Conservation (phyloP, 2,113 vertebrate genomes). For the Pyxicephalus adspersus region DNA sequence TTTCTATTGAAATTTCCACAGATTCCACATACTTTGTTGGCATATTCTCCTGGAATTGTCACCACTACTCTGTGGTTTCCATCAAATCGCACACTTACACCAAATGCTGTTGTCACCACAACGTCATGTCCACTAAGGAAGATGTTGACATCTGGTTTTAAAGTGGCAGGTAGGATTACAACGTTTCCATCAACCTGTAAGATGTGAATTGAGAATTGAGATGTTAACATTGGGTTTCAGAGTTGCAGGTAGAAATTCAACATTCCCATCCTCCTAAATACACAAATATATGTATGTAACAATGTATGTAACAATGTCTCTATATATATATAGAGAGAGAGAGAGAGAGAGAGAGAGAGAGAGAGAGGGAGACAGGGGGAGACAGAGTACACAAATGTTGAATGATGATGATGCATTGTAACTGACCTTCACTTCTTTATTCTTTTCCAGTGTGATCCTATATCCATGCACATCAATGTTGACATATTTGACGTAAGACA, state of each 20-base stretch:
- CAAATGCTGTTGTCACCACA: slow-evolving; percentile 63
- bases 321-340: too few relatives aligned
- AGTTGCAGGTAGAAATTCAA: too few relatives aligned
- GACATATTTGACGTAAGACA: slow-evolving; percentile 61
- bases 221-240: too few relatives aligned
- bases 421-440: slow-evolving; percentile 61
- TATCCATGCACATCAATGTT: slow-evolving; percentile 58
- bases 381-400: too few relatives aligned
- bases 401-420: too few relatives aligned
- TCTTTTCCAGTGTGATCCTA: slow-evolving; percentile 65
- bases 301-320: too few relatives aligned
- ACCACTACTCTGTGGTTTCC: slow-evolving; percentile 64
- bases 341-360: too few relatives aligned
- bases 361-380: too few relatives aligned
- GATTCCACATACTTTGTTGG: slow-evolving; percentile 64
- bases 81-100: slow-evolving; percentile 67
- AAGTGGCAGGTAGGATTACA: slow-evolving; percentile 60
- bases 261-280: too few relatives aligned
- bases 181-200: slow-evolving; percentile 64
- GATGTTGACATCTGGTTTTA: slow-evolving; percentile 31
- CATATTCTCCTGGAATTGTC: slow-evolving; percentile 60
- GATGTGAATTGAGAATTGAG: too few relatives aligned
- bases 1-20: slow-evolving; percentile 65
- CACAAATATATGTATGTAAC: too few relatives aligned
- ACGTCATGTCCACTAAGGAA: slow-evolving; percentile 61